Evolutionary conservation across 2,888 invertebrate genomes (phyloP).

Genomic region (Cylloceria caligata): DNA sequence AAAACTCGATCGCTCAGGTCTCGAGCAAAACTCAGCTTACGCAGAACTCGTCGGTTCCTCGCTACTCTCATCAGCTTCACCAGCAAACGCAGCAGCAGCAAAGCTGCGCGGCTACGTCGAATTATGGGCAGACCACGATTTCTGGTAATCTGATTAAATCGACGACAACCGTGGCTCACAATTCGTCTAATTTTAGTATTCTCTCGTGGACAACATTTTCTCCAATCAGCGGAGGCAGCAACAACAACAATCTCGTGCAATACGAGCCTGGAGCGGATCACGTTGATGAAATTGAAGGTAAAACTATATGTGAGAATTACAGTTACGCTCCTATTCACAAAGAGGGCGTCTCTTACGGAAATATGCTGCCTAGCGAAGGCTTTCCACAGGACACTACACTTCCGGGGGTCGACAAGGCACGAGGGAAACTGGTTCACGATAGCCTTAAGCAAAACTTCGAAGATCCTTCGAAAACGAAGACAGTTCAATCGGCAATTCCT

Average conservation of each 20-base stretch:
- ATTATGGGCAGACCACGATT: slow-evolving; percentile 77
- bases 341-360: slow-evolving; percentile 74
- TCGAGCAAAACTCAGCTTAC: slow-evolving; percentile 66
- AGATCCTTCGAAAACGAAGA: slow-evolving; percentile 77
- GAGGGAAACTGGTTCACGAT: slow-evolving; percentile 77
- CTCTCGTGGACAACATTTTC: slow-evolving; percentile 84
- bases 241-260: slow-evolving; percentile 71
- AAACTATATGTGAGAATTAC: slow-evolving; percentile 80
- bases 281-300: slow-evolving; percentile 74
- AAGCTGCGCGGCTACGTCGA: slow-evolving; percentile 75
- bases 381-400: slow-evolving; percentile 71
- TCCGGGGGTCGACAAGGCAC: slow-evolving; percentile 76
- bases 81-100: slow-evolving; percentile 70
- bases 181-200: slow-evolving; percentile 83
- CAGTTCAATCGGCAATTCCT: slow-evolving; percentile 72
- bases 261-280: slow-evolving; percentile 73
- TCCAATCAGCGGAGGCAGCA: slow-evolving; percentile 73
- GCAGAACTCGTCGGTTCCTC: slow-evolving; percentile 66
- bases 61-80: slow-evolving; percentile 64
- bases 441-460: slow-evolving; percentile 70
- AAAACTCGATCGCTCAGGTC: slow-evolving; percentile 63
- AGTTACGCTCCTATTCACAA: slow-evolving; percentile 79
- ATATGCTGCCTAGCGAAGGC: slow-evolving; percentile 72
- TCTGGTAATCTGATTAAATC: slow-evolving; percentile 76
- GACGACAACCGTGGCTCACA: slow-evolving; percentile 82